These are phyloP conservation scores for Hipparchia sbordonii DNA, from an alignment of 2,888 invertebrate genomes.

Conservation along the genomic window DNA sequence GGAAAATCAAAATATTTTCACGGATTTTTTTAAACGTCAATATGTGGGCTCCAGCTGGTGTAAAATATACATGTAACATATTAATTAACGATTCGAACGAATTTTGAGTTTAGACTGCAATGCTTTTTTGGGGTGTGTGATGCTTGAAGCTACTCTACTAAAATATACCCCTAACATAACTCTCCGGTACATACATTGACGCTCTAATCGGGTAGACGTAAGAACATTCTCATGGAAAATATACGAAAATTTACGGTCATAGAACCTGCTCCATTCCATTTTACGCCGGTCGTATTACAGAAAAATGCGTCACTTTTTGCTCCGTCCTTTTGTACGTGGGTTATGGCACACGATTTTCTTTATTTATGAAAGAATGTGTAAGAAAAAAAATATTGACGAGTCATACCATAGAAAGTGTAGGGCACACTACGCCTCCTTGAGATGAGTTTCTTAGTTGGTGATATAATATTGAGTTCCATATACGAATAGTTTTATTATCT, in stretches of 20 bases:
- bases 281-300: slow-evolving; percentile 71
- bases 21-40: too few species aligned
- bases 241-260: slow-evolving; percentile 24
- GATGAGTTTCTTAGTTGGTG: too few species aligned
- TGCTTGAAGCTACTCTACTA: neutral
- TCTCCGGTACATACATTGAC: neutral
- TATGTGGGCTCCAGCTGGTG: too few species aligned
- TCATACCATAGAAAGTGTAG: neutral
- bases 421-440: too few species aligned
- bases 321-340: slow-evolving; percentile 74
- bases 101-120: too few species aligned
- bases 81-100: too few species aligned
- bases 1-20: too few species aligned
- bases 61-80: too few species aligned
- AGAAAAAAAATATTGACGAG: slow-evolving; percentile 45
- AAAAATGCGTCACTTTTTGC: slow-evolving; percentile 73
- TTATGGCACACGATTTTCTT: slow-evolving; percentile 75
- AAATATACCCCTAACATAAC: neutral
- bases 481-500: too few species aligned
- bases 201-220: slow-evolving; percentile 3
- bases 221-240: slow-evolving; percentile 17
- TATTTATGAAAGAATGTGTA: slow-evolving; percentile 66
- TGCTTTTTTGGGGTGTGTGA: too few species aligned
- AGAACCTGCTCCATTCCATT: slow-evolving; percentile 59
- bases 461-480: too few species aligned